Base-by-base conservation (phyloP, 1,140 invertebrate genomes). In the Drosophila trapezifrons region DNA sequence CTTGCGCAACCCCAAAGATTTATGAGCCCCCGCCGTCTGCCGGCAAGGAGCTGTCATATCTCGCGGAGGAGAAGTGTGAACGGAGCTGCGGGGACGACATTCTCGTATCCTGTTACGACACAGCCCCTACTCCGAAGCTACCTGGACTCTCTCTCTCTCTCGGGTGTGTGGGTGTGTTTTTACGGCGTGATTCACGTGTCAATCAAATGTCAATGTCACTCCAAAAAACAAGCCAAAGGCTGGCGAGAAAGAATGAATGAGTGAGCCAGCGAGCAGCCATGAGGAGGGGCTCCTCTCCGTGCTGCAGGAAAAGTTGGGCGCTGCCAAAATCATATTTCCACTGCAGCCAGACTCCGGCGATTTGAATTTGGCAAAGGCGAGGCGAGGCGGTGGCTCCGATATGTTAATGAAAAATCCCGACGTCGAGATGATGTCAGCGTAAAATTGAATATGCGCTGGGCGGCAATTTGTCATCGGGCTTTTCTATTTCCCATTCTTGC, bases 121-220 rank as follows among this genome's bases (percentile, higher is more conserved):
- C 38, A 45, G 35, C 42, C 43, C 56, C 12, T 35, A 35, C 49
- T 52, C 17, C 49, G 7, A 40, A 27, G 13, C 40, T 29, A 47
- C 59, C 47, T 43, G 42, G 27, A 63, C 52, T 38, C 55, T 37
- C 47, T 17, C 38, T 18, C 6, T n/a, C n/a, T n/a, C n/a, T n/a
- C 7, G 29, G 35, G 7, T 55, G 77, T 57, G 52, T 46, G 47
- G 43, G 59, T 60, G 45, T 69, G 79, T 87, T 87, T 87, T 83
- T 73, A 77, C 64, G 77, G 55, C 65, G 66, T 91, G 89, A 91
- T 89, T 91, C 89, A 91, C 76, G 62, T 91, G 89, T 86, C 89
- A 91, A 91, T 91, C 89, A 91, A 80, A 83, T 89, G 89, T 91
- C 89, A 91, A 91, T 91, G 89, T 91, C 83, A 86, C 63, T 82